Evolutionary conservation across 2,888 invertebrate species (phyloP).

Genomic region (Mayetiola destructor): DNA sequence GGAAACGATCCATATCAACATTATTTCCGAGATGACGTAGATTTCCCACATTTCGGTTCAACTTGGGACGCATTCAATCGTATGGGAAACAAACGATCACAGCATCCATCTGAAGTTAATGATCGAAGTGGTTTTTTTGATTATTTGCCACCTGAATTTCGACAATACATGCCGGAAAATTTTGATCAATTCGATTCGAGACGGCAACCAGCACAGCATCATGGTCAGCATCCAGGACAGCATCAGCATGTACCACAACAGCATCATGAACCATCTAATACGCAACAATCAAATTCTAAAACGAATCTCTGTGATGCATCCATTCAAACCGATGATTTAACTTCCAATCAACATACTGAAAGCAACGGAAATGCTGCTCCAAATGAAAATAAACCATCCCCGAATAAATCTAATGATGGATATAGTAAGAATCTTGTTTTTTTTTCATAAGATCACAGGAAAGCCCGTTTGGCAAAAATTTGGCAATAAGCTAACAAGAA

Average conservation of each 20-base stretch:
- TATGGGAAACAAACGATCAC: constrained; percentile 30
- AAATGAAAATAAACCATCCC: background rate
- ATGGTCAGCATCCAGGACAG: constrained; percentile 17
- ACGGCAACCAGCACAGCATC: constrained; percentile 15
- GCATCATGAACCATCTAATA: no score
- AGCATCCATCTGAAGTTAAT: background rate
- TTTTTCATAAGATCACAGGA: no score
- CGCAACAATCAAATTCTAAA: constrained; percentile 25
- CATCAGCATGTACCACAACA: constrained; percentile 5
- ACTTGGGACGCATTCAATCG: constrained; percentile 13
- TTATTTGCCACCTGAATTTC: constrained; percentile 33
- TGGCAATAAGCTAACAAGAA: no score
- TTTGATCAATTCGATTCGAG: constrained; percentile 22
- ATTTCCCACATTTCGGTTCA: constrained; percentile 31
- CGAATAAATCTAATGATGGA: background rate
- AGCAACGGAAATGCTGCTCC: background rate
- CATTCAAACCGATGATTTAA: constrained; percentile 32
- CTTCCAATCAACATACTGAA: background rate
- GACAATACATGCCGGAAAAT: constrained; percentile 32
- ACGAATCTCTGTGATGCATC: constrained; percentile 33
- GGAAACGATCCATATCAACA: constrained; percentile 15
- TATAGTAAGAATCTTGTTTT: background rate
- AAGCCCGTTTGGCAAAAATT: no score
- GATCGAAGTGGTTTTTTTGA: constrained; percentile 26
- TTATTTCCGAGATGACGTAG: constrained; percentile 28